Conservation (phyloP, 2,888 invertebrate species). For the Darwinula stevensoni region DNA sequence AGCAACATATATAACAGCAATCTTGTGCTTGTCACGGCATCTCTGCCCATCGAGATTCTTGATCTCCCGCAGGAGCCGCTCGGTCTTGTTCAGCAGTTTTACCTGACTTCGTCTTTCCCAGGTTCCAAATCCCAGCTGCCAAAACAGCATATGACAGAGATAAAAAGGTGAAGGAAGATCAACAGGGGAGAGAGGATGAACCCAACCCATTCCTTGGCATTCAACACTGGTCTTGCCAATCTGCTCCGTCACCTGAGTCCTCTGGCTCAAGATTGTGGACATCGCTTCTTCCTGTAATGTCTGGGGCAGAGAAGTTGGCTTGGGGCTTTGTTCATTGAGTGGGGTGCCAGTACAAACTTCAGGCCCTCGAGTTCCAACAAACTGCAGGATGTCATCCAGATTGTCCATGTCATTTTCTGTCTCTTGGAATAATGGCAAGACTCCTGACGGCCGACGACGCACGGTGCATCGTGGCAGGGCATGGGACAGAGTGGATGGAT, state of each 20-base stretch:
- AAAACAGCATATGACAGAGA: constrained; percentile 57
- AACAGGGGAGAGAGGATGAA: background rate
- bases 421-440: too few relatives aligned
- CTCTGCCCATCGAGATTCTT: constrained; percentile 65
- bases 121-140: constrained; percentile 63
- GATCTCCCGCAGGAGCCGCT: constrained; percentile 60
- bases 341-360: constrained; percentile 21
- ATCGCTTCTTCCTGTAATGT: constrained; percentile 59
- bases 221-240: constrained; percentile 15
- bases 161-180: constrained; percentile 28
- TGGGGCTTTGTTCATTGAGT: background rate
- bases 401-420: constrained; percentile 69
- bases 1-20: constrained; percentile 93
- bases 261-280: constrained; percentile 49
- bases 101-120: constrained; percentile 61
- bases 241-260: constrained; percentile 51
- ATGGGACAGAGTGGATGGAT: too few relatives aligned
- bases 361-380: constrained; percentile 69
- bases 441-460: too few relatives aligned
- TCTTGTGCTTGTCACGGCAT: constrained; percentile 77
- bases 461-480: too few relatives aligned
- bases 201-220: background rate
- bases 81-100: constrained; percentile 57
- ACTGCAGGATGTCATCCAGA: constrained; percentile 60
- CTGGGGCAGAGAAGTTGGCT: constrained; percentile 28